Evolutionary conservation across 2,113 vertebrate genomes (phyloP), one percentile per base, ranked within the genome.

Genomic region (Trematocara nigrifrons): DNA sequence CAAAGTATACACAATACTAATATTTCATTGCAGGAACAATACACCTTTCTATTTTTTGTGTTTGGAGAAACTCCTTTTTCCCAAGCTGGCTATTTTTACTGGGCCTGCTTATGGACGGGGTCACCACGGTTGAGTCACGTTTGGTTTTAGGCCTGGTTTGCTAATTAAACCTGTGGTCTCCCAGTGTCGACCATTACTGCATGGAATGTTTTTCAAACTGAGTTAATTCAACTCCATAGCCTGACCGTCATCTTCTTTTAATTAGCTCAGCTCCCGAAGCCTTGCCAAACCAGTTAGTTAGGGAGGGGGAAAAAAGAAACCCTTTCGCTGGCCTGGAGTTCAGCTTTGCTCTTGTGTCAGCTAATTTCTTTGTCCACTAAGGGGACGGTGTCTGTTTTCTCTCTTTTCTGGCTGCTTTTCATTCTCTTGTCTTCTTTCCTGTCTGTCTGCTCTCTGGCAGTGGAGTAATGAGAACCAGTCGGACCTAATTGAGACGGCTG

Each of bases 381-480:
- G 45, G 82, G 81, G 69, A 88, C 57, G 7, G 83, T 84, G 89
- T 88, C 90, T 92, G 79, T 89, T 89, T 91, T 93, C 80, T 84
- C 79, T 92, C 89, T 89, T 52, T 57, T 77, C 35, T 79, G 59
- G 56, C 29, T 81, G 7, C 76, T 77, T 89, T 74, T 85, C 47
- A 49, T 12, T 71, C 84, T 82, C 61, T 64, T 83, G 82, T 89
- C 82, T 78, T 79, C 74, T 52, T 20, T 69, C 51, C 66, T 59
- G 47, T 82, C 77, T 86, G 71, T 79, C 45, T 52, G 42, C 49
- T 59, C 74, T 10, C 80, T 16, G 51, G 85, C 93, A 99, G 99
- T 99, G 99, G 99, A 99, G 97, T 92, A 98, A 98, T n/a, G 92
- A 96, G 56, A 96, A 98, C 95, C 98, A 99, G 93, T 97, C 97